These are phyloP conservation scores for Cyphomyrus plagiostoma DNA, from an alignment of 2,113 vertebrate genomes.

Conservation along the genomic window DNA sequence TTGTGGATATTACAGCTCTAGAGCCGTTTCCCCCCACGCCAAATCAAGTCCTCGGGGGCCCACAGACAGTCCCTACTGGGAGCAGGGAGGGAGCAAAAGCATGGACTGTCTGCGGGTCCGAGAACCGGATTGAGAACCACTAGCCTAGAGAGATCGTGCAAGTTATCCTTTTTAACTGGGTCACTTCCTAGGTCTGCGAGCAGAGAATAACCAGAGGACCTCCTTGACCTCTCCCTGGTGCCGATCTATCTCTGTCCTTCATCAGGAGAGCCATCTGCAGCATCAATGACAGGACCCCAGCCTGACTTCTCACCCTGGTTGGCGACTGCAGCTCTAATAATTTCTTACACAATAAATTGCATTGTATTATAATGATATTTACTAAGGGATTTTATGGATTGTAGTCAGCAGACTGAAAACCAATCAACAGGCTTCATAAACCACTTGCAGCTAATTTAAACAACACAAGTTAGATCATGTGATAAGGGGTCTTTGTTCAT, in stretches of 20 bases:
- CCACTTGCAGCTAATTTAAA: neutral
- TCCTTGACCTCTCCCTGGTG: slow-evolving; percentile 61
- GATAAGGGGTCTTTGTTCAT: neutral
- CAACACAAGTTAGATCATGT: no score
- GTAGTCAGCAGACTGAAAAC: neutral
- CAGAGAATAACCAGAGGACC: slow-evolving; percentile 54
- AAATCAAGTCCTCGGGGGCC: no score
- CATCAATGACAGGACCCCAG: slow-evolving; percentile 59
- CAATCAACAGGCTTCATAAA: neutral
- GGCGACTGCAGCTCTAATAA: slow-evolving; percentile 66
- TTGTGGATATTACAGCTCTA: no score
- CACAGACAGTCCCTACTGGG: no score
- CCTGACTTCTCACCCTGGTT: slow-evolving; percentile 63
- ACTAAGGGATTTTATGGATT: neutral
- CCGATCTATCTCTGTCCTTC: slow-evolving; percentile 64
- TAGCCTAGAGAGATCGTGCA: neutral
- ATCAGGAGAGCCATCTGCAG: slow-evolving; percentile 61
- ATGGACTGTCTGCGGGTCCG: no score
- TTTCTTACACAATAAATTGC: slow-evolving; percentile 29
- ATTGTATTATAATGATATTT: neutral
- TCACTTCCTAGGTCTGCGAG: slow-evolving; percentile 48
- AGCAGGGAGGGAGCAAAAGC: no score
- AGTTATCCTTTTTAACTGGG: neutral
- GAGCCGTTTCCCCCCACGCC: no score
- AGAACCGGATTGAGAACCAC: no score